Conservation (phyloP, 2,888 invertebrate genomes). For the Tortricodes alternella region DNA sequence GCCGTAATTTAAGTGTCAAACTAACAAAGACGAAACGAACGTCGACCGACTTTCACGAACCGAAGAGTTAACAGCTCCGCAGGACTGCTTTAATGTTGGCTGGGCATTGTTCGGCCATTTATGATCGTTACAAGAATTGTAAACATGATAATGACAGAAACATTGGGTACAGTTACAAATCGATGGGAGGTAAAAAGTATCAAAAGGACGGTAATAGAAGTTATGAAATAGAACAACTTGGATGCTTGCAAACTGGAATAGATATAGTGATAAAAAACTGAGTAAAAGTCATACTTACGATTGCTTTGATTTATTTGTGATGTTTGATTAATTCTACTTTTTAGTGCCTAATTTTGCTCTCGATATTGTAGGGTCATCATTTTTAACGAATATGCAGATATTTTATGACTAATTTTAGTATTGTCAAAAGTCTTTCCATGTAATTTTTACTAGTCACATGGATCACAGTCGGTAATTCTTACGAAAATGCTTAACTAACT, state of each 20-base stretch:
- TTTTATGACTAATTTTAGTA: no score
- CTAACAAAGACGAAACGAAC: constrained; percentile 47
- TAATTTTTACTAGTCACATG: no score
- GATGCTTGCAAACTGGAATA: background rate
- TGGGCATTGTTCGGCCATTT: constrained; percentile 28
- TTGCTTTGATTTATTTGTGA: no score
- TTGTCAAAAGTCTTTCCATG: no score
- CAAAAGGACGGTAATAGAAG: constrained; percentile 6
- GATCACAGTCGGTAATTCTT: no score
- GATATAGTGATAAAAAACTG: background rate
- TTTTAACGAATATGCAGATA: no score
- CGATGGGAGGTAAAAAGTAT: constrained; percentile 27
- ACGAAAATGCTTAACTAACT: no score
- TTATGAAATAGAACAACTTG: background rate
- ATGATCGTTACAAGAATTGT: constrained; percentile 31
- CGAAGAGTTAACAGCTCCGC: constrained; percentile 33
- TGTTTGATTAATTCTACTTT: no score
- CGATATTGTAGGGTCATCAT: no score
- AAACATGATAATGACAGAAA: constrained; percentile 30
- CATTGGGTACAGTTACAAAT: constrained; percentile 28
- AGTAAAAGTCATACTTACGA: no score
- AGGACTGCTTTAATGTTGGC: constrained; percentile 25
- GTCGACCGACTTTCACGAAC: constrained; percentile 46
- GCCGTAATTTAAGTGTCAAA: constrained; percentile 53
- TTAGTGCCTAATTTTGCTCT: no score